Base-by-base conservation (phyloP, 2,888 invertebrate genomes). In the Drosophila buzzatii region DNA sequence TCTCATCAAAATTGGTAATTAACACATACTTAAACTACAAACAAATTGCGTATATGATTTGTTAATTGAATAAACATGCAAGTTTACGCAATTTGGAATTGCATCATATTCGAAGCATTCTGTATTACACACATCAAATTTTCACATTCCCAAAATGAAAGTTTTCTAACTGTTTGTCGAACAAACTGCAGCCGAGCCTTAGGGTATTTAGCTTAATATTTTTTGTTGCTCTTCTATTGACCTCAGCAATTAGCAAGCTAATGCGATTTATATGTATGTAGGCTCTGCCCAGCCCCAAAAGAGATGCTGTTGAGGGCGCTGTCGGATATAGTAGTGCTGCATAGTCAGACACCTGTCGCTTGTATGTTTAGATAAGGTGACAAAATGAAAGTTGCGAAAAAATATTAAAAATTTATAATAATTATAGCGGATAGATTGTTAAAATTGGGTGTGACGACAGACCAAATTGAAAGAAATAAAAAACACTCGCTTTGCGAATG, bases 371-470 rank as follows among this genome's bases (percentile, higher is more conserved):
- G 55, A 70, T 64, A 53, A 72, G 74, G 64, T 72, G 76, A 71
- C 73, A 79, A 86, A 86, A 88, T 76, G 86, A 86, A 86, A 86
- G 90, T 88, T 72, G 79, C 78, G 61, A 72, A 75, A 75, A 73
- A 76, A 33, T 33, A 53, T 55, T n/a, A 55, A 68, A 73, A 70
- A 66, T 78, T 72, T 60, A 64, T 71, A 64, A 71, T 80, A 64
- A 71, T 76, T 67, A 67, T 61, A 41, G 59, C 45, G 65, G 59
- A 37, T 62, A 41, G 41, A 42, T 23, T 33, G 59, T 39, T 76
- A 27, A 57, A 79, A 63, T 66, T 73, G 70, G 73, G 74, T 71
- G 74, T 69, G 68, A 68, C 68, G 61, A 63, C 65, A 72, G 73
- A 53, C 73, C 60, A 72, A 56, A 66, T 39, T 51, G 9, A 31